A percentile compares a stretch with the other conserved stretches of the same genome.
Evolutionary conservation across 2,113 vertebrate genomes (phyloP).

Genomic region (Pelecanoides urinatrix): DNA sequence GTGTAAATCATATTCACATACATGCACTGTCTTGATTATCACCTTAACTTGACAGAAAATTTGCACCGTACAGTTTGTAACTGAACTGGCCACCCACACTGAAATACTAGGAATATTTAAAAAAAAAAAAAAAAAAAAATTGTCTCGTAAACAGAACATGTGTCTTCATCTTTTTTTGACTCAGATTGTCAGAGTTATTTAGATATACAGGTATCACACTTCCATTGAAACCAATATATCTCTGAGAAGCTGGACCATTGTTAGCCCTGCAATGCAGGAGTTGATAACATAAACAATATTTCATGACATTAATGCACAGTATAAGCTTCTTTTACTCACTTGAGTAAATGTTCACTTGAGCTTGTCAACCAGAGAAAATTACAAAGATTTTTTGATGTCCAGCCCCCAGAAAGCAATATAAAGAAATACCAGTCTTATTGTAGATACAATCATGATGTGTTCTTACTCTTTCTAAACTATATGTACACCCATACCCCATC

Average conservation of each 20-base stretch:
- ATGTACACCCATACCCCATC: rapidly evolving
- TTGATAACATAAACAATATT: not conserved
- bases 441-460: not conserved
- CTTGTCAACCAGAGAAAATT: not conserved
- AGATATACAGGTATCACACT: not conserved
- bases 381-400: not conserved
- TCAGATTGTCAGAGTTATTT: not conserved
- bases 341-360: not conserved
- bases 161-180: not conserved
- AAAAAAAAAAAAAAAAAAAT: too few species aligned
- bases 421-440: not conserved
- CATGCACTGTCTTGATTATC: not conserved
- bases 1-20: not conserved
- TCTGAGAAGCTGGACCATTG: not conserved
- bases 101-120: not conserved
- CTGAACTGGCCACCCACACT: not conserved
- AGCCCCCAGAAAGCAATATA: not conserved
- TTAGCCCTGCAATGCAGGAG: not conserved
- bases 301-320: rapidly evolving
- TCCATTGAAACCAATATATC: not conserved
- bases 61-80: not conserved
- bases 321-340: not conserved
- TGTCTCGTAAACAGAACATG: not conserved
- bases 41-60: not conserved
- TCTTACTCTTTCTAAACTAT: not conserved